Evolutionary conservation across 2,797 vertebrate species (phyloP).

Genomic region (Paedocypris micromegethes): DNA sequence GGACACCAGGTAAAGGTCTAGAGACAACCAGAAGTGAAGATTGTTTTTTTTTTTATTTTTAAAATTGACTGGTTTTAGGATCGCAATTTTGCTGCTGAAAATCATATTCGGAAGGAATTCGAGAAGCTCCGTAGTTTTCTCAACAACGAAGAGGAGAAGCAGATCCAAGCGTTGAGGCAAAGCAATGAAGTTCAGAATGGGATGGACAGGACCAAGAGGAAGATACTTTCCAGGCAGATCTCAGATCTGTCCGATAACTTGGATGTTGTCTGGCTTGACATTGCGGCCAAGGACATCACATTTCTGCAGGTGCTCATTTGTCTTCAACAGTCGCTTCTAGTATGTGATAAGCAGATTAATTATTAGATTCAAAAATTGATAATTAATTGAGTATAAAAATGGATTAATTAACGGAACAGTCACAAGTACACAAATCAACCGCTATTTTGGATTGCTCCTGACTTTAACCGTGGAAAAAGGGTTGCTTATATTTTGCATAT

Average conservation of each 20-base stretch:
- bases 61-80: constrained; percentile 12
- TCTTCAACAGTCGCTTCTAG: no score
- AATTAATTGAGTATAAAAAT: no score
- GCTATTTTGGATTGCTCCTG: no score
- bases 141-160: constrained; percentile 29
- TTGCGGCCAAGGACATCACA: constrained; percentile 23
- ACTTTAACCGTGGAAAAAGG: no score
- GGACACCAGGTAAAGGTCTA: not conserved
- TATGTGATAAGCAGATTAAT: no score
- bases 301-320: constrained; percentile 35
- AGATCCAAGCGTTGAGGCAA: constrained; percentile 1
- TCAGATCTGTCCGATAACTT: constrained; percentile 26
- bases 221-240: constrained; percentile 14
- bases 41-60: no score
- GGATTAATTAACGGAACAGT: no score
- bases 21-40: no score
- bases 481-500: no score
- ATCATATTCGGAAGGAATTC: constrained; percentile 32
- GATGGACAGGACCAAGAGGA: not conserved
- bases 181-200: not conserved
- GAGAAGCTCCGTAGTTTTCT: constrained; percentile 35
- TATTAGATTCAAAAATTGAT: no score
- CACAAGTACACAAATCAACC: no score
- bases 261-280: constrained; percentile 10
- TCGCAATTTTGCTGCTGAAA: not conserved